Base-by-base conservation (phyloP, 2,888 invertebrate species). In the Rotaria sp. region DNA sequence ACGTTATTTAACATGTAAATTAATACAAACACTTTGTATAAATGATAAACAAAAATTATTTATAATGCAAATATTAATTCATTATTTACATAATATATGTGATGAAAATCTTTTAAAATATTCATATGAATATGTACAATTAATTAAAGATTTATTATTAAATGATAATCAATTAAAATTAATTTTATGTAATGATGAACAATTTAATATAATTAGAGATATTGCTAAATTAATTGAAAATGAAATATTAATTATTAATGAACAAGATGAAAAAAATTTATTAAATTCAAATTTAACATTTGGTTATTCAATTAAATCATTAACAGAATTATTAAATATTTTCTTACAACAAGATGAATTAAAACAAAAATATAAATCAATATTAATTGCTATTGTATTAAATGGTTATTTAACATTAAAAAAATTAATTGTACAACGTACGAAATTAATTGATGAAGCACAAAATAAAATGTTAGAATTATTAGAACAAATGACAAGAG, bases 401-500 rank as follows among this genome's bases (percentile, higher is more conserved):
- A 96, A 97, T 90, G 97, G 97, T 0, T 98, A 97, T 92, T 93
- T 98, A 87, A 95, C 96, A 0, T 92, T 98, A 88, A 93, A 96
- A 13, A 94, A 96, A 87, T 93, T 98, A 41, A 95, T 97, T 0
- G 96, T 97, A 67, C 97, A 97, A 91, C 93, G 97, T 87, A 97
- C 97, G 0, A 94, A 97, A 85, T 93, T 97, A 85, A 96, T 97
- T 59, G 97, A 97, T 91, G 96, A 97, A 91, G 96, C 97, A 10
- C 97, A 97, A 92, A 96, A 96, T 91, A 96, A 96, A 90, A 92
- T 97, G 80, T 92, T 97, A 21, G 96, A 96, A 90, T 93, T 97
- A 89, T 92, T 97, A 30, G 97, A 97, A 91, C 96, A 96, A 91
- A 96, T 97, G 94, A 97, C 97, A 0, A 95, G 95, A 10, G 95